These are phyloP conservation scores for Micromussa lordhowensis DNA, from an alignment of 92 coral and sea anemone genomes.

Conservation along the genomic window DNA sequence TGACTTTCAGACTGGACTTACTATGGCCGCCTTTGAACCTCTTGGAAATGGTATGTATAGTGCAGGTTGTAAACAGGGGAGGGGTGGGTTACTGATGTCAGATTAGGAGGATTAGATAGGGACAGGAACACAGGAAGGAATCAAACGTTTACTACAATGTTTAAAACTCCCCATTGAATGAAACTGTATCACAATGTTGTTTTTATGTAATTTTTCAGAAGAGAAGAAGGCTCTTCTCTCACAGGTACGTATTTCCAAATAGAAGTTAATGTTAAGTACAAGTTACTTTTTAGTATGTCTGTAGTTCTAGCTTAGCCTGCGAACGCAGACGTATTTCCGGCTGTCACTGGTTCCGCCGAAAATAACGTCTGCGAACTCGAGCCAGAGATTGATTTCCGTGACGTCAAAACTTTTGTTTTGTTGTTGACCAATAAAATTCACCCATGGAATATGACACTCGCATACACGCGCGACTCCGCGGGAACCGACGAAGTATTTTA, in stretches of 20 bases:
- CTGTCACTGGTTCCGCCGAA: no score
- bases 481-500: no score
- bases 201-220: slow-evolving; percentile 54
- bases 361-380: no score
- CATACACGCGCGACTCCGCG: no score
- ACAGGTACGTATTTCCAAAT: slow-evolving; percentile 50
- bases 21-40: slow-evolving; percentile 91
- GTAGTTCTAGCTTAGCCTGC: no score
- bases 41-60: slow-evolving; percentile 51
- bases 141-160: background rate
- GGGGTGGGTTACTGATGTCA: background rate
- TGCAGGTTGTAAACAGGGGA: background rate
- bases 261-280: background rate
- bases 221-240: slow-evolving; percentile 87
- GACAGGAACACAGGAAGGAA: background rate
- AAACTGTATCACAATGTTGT: background rate
- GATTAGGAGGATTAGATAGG: background rate
- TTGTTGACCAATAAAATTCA: no score
- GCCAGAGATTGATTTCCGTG: no score
- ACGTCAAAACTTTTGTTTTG: no score
- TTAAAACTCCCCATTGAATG: background rate
- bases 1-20: slow-evolving; percentile 75
- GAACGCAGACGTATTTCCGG: no score
- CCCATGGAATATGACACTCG: no score
- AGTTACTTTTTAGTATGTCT: no score